Conservation (phyloP, 2,113 vertebrate genomes). For the Glaucomys volans region DNA sequence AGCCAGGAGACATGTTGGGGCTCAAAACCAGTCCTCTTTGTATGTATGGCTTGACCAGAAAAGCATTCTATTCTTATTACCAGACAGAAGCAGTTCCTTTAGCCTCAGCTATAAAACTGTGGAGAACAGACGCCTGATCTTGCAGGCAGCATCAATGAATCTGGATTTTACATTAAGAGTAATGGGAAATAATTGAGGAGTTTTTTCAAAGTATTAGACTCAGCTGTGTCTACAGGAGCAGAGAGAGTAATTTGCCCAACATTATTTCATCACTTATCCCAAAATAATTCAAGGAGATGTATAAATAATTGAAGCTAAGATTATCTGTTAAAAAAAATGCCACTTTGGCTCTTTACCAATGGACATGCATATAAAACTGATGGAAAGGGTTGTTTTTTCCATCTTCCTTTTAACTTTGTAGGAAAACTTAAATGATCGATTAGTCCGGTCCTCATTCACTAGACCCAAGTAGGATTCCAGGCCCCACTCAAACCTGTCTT, state of each 20-base stretch:
- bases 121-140: not conserved
- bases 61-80: not conserved
- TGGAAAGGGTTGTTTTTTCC: not conserved
- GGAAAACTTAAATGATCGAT: constrained; percentile 44
- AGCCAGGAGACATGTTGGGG: not conserved
- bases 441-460: constrained; percentile 9
- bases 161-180: constrained; percentile 38
- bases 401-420: constrained; percentile 36
- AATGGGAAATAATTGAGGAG: not conserved
- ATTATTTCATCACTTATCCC: constrained; percentile 41
- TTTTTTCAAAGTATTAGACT: constrained; percentile 37
- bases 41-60: not conserved
- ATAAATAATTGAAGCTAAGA: constrained; percentile 69
- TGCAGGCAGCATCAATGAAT: not conserved
- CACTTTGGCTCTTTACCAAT: constrained; percentile 54
- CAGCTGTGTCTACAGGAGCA: not conserved
- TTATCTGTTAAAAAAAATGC: constrained; percentile 64
- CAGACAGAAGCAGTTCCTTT: not conserved
- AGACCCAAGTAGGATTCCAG: not conserved
- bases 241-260: constrained; percentile 49
- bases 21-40: not conserved
- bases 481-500: constrained; percentile 5
- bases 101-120: not conserved
- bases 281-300: constrained; percentile 64
- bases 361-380: constrained; percentile 51